These are phyloP conservation scores for Chymomyza amoena DNA, from an alignment of 2,888 invertebrate species.

Conservation along the genomic window DNA sequence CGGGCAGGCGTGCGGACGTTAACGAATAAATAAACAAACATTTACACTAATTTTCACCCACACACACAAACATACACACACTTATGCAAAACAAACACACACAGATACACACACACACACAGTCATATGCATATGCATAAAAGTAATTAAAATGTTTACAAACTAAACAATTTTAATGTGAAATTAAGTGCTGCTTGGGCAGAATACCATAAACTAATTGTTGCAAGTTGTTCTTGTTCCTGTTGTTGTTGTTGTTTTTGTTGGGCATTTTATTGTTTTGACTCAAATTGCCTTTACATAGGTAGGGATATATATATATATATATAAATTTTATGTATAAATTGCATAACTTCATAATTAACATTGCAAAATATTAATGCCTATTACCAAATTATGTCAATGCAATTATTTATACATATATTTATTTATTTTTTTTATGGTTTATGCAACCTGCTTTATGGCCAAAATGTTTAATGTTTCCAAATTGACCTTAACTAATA, in stretches of 20 bases:
- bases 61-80: background rate
- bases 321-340: background rate
- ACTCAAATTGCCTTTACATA: background rate
- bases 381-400: background rate
- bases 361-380: background rate
- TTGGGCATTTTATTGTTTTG: background rate
- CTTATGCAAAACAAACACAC: background rate
- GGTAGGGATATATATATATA: too few relatives aligned
- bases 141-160: conserved; percentile 67
- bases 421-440: conserved; percentile 3
- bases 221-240: background rate
- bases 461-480: too few relatives aligned
- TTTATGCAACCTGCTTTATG: background rate
- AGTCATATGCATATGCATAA: conserved; percentile 14
- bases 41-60: conserved; percentile 31
- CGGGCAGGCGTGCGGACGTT: conserved; percentile 1
- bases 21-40: conserved; percentile 33
- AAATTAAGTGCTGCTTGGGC: conserved; percentile 32
- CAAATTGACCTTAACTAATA: too few relatives aligned
- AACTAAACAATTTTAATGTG: conserved; percentile 50
- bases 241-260: background rate
- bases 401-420: background rate
- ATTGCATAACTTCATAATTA: background rate
- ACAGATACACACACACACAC: background rate
- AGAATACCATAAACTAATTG: background rate